These are phyloP conservation scores for Corythoichthys intestinalis DNA, from an alignment of 2,113 vertebrate species.

Conservation along the genomic window DNA sequence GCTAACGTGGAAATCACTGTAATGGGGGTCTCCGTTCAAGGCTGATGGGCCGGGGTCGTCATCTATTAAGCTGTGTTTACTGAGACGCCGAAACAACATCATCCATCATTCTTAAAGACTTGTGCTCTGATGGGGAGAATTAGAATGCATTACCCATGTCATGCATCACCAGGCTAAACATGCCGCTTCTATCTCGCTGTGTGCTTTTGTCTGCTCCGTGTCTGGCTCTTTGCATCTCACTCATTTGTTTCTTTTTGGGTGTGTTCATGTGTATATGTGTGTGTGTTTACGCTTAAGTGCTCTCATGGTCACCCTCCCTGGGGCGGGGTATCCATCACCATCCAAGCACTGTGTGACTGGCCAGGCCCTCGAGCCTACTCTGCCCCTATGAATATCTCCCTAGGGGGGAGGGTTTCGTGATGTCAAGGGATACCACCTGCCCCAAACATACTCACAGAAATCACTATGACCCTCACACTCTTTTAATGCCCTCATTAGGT, in stretches of 20 bases:
- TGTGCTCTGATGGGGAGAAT: conserved; percentile 68
- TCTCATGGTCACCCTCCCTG: conserved; percentile 60
- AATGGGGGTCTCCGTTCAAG: conserved; percentile 40
- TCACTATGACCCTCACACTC: conserved; percentile 63
- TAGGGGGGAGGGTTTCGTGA: conserved; percentile 26
- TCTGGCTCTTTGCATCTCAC: conserved; percentile 50
- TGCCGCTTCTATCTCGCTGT: conserved; percentile 68
- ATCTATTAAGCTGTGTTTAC: conserved; percentile 73
- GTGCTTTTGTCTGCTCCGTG: conserved; percentile 52
- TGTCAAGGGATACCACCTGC: conserved; percentile 64
- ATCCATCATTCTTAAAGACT: conserved; percentile 75
- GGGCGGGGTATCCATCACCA: conserved; percentile 75
- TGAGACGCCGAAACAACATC: conserved; percentile 69
- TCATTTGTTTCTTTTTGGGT: conserved; percentile 28
- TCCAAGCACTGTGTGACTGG: conserved; percentile 63
- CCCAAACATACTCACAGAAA: conserved; percentile 54
- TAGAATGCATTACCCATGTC: conserved; percentile 75
- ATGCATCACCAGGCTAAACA: conserved; percentile 73
- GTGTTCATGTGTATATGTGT: conserved; percentile 32
- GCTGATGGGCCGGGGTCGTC: conserved; percentile 57
- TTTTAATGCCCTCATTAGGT: conserved; percentile 69
- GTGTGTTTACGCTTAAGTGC: conserved; percentile 61
- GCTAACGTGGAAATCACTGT: conserved; percentile 37
- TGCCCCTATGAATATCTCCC: conserved; percentile 51
- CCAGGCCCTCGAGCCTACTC: conserved; percentile 58